Conservation (phyloP, 2,888 invertebrate species). For the Odontothrips loti region DNA sequence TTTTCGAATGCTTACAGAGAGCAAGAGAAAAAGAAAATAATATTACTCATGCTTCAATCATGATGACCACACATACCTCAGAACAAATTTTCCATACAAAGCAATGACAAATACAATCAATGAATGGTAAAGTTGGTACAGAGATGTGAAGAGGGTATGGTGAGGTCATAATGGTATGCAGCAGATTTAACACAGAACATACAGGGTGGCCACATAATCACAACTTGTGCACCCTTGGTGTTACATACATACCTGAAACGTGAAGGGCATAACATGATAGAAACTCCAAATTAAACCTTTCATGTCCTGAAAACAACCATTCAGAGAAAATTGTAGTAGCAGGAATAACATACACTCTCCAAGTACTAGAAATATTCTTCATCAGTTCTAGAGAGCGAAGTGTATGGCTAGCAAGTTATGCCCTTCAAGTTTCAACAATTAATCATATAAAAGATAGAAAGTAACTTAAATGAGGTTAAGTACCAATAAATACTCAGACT, state of each 20-base stretch:
- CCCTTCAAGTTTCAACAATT: not conserved
- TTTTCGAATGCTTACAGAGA: not conserved
- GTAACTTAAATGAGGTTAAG: slow-evolving; percentile 2
- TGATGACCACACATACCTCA: not conserved
- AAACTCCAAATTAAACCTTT: slow-evolving; percentile 29
- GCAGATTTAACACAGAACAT: too few species aligned
- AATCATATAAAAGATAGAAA: not conserved
- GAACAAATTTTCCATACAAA: not conserved
- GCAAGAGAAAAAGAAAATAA: not conserved
- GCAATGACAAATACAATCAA: too few species aligned
- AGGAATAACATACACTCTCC: not conserved
- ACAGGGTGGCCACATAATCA: not conserved
- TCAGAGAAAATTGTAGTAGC: not conserved
- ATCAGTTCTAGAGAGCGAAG: not conserved
- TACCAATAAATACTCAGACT: not conserved
- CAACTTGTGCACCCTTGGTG: not conserved
- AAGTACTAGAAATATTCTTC: not conserved
- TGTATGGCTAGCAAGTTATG: not conserved
- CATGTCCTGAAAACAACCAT: slow-evolving; percentile 29
- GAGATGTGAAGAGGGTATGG: too few species aligned
- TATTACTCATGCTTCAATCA: not conserved
- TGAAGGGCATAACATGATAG: not conserved
- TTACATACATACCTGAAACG: not conserved
- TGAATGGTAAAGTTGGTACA: too few species aligned
- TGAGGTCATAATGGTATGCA: too few species aligned